A percentile compares a stretch with the other conserved stretches of the same genome.
Conservation (phyloP, 2,888 invertebrate species). For the Leptinotarsa rubiginosa region DNA sequence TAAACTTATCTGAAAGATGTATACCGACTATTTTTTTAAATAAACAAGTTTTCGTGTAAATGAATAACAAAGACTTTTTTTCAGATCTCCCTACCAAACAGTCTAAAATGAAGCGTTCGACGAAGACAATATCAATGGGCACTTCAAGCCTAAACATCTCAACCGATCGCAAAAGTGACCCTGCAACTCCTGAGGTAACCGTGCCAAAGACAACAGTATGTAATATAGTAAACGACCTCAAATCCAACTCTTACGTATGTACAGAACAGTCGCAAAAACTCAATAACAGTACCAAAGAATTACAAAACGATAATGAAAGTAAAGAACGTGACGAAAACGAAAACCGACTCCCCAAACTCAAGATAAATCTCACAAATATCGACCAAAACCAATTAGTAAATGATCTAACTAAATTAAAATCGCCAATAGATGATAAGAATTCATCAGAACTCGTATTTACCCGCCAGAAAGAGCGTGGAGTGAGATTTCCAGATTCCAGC, state of each 20-base stretch:
- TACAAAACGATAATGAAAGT: constrained; percentile 22
- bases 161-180: neutral
- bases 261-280: constrained; percentile 6
- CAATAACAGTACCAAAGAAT: constrained; percentile 17
- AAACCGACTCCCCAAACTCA: constrained; percentile 30
- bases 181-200: neutral
- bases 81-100: too few relatives aligned
- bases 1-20: too few relatives aligned
- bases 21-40: too few relatives aligned
- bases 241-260: constrained; percentile 17
- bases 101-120: neutral
- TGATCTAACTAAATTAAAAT: constrained; percentile 26
- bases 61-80: too few relatives aligned
- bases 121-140: neutral
- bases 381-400: constrained; percentile 26
- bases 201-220: constrained; percentile 1
- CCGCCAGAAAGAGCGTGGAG: constrained; percentile 19
- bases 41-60: too few relatives aligned
- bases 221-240: constrained; percentile 27
- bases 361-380: constrained; percentile 24
- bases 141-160: neutral
- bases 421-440: constrained; percentile 29
- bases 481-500: neutral
- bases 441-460: constrained; percentile 17
- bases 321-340: constrained; percentile 13